These are phyloP conservation scores for Eupithecia dodoneata DNA, from an alignment of 2,888 invertebrate species.

Conservation along the genomic window DNA sequence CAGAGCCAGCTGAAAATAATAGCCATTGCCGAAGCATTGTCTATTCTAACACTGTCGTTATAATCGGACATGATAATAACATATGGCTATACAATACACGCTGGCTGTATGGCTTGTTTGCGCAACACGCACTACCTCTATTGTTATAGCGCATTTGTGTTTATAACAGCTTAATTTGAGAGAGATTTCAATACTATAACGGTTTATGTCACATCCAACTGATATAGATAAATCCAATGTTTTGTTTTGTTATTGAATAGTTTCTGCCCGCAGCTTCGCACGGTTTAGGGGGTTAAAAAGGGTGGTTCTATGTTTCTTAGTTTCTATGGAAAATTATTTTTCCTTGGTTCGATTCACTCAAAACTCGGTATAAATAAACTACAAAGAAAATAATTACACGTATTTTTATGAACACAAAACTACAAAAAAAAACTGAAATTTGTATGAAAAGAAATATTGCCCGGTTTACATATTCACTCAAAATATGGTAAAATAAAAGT, in stretches of 20 bases:
- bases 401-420: too few species aligned
- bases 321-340: too few species aligned
- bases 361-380: too few species aligned
- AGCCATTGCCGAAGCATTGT: constrained; percentile 6
- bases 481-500: too few species aligned
- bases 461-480: too few species aligned
- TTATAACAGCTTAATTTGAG: constrained; percentile 37
- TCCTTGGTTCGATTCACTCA: too few species aligned
- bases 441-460: too few species aligned
- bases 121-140: constrained; percentile 18
- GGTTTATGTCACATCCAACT: neutral
- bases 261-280: too few species aligned
- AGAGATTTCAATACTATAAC: constrained; percentile 1
- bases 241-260: neutral
- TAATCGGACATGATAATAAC: constrained; percentile 10
- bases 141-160: constrained; percentile 29
- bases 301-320: too few species aligned
- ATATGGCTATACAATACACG: neutral
- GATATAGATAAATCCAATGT: neutral
- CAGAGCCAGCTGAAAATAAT: neutral
- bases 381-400: too few species aligned
- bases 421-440: too few species aligned
- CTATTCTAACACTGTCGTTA: constrained; percentile 5
- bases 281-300: too few species aligned
- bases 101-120: constrained; percentile 19